Percentiles rank a stretch among this genome's conserved stretches.
These are phyloP conservation scores for Ptilonorhynchus violaceus DNA, from an alignment of 2,113 vertebrate genomes.

Conservation along the genomic window DNA sequence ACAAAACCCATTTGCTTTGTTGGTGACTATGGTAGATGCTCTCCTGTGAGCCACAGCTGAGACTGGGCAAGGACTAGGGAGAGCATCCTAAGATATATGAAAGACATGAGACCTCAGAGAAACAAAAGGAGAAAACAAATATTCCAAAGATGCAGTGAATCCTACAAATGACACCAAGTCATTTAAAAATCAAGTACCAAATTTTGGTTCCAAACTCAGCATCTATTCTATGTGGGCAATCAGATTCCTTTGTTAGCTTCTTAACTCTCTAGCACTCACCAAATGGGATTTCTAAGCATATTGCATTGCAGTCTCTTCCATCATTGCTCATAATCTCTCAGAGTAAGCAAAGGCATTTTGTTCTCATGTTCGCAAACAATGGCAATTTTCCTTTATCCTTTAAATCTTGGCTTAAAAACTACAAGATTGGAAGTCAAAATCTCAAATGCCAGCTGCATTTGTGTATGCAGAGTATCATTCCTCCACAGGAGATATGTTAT, in stretches of 20 bases:
- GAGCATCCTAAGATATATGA: background rate
- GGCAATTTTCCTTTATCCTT: background rate
- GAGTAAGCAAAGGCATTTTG: background rate
- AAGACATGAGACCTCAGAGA: background rate
- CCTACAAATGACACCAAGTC: background rate
- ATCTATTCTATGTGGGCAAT: background rate
- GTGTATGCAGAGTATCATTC: background rate
- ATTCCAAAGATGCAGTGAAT: background rate
- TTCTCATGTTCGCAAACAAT: background rate
- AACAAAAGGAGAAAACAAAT: background rate
- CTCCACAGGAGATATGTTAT: background rate
- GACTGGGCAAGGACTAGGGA: background rate
- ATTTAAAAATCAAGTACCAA: background rate
- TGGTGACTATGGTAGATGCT: background rate
- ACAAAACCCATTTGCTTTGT: background rate
- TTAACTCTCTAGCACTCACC: background rate
- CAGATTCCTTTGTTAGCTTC: background rate
- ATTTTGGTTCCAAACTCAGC: background rate
- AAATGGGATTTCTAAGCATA: background rate
- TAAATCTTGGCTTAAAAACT: background rate
- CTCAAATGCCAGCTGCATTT: background rate
- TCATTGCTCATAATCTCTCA: background rate
- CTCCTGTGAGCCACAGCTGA: background rate
- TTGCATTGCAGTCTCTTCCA: background rate
- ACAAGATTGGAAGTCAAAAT: background rate